Percentiles rank a stretch among this genome's conserved stretches.
phyloP scores from a whole-genome alignment of 2,888 invertebrate species.

The Seladonia tumulorum region DNA sequence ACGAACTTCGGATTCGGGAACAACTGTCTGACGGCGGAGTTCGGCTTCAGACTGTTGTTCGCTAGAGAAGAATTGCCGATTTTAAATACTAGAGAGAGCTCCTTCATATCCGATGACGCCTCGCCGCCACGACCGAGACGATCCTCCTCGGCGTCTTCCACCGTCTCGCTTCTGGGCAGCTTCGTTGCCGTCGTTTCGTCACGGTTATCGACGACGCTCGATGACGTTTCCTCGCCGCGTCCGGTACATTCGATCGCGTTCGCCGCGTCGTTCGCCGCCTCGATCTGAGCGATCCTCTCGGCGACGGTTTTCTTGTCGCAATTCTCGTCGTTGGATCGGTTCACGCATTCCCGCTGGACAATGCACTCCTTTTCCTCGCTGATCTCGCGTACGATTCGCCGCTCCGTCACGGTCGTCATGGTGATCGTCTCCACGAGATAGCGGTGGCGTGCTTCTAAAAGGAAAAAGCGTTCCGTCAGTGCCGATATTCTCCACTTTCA shows the following conservation, averaged over 20 bases:
- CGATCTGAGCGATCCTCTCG: conserved; percentile 1
- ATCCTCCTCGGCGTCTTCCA: conserved; percentile 71
- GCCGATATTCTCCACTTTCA: background rate
- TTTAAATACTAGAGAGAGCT: conserved; percentile 86
- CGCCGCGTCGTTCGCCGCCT: background rate
- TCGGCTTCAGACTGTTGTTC: conserved; percentile 87
- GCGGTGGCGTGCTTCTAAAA: conserved; percentile 83
- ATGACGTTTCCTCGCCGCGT: background rate
- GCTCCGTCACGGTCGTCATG: conserved; percentile 89
- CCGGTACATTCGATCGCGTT: background rate
- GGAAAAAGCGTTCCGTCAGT: background rate
- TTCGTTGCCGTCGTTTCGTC: conserved; percentile 9
- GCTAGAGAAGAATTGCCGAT: conserved; percentile 86
- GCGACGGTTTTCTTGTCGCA: conserved; percentile 13
- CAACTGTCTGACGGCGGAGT: conserved; percentile 93
- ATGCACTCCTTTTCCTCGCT: conserved; percentile 78
- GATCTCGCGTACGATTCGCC: conserved; percentile 86
- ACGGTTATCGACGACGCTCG: background rate
- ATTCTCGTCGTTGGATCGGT: background rate
- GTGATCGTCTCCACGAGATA: conserved; percentile 89
- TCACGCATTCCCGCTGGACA: conserved; percentile 26
- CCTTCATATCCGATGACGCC: conserved; percentile 80
- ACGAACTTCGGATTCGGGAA: conserved; percentile 89
- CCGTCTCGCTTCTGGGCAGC: conserved; percentile 41
- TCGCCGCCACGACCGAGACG: conserved; percentile 56